Evolutionary conservation across 2,113 vertebrate species (phyloP), one percentile per base, ranked within the genome.

Genomic region (Silurus asotus): DNA sequence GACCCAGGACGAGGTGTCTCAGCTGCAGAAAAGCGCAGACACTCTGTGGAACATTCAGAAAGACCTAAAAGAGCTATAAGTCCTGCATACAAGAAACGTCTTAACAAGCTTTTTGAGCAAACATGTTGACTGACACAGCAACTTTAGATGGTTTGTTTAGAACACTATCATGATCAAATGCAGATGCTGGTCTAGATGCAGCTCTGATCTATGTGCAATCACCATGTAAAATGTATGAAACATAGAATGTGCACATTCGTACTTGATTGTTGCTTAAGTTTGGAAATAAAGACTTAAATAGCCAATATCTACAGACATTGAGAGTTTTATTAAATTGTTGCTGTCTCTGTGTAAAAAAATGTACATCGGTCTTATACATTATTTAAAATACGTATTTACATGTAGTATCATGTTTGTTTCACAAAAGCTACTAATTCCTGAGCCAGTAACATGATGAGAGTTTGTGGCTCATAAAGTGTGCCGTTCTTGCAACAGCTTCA

Each of bases 31-130:
- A 89, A 99, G 97, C 0, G 97, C 96, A 0, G 94, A 93, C 8
- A 97, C 97, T 0, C 89, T 99, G 90, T 99, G 97, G 97, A 91
- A 89, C 76, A 96, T 98, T 93, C 98, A 99, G 94, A 98, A 96
- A 87, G 97, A 98, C 88, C 91, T 99, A 53, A 96, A 95, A 87
- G 95, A 98, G 17, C 83, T 99, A 76, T 97, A 93, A 86, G 17
- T 9, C 69, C 2, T 9, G 55, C 45, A 56, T 6, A 37, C 3
- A 75, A 58, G 28, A 37, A 69, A 6, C 48, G 81, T 6, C 4
- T 51, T 62, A 28, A 75, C 15, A 28, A 9, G 28, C 28, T 80
- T 13, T 61, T 45, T 10, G 0, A n/a, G 25, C 25, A 28, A 77
- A 53, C 74, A 77, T 51, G 49, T 37, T 17, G 53, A 67, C 28